A percentile compares a stretch with the other conserved stretches of the same genome.
These are phyloP conservation scores for Drosophila hydei DNA, from an alignment of 1,140 invertebrate genomes.

Conservation along the genomic window DNA sequence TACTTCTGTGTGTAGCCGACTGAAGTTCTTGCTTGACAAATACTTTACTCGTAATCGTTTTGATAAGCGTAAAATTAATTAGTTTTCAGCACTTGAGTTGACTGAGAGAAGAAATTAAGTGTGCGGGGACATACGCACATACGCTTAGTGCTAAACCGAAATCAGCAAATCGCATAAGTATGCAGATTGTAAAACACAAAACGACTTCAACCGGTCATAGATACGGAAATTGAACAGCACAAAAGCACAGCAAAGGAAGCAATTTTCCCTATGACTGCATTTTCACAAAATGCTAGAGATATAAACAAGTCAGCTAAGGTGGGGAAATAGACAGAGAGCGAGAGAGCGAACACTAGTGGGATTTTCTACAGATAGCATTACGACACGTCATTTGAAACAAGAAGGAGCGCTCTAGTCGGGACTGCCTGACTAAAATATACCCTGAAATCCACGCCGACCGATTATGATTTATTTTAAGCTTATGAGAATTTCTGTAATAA, in stretches of 20 bases:
- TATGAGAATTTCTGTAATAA: too few species aligned
- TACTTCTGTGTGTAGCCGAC: too few species aligned
- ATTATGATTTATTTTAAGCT: too few species aligned
- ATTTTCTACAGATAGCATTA: constrained; percentile 7
- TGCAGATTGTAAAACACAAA: constrained; percentile 21
- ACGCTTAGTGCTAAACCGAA: constrained; percentile 37
- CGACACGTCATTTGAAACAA: constrained; percentile 17
- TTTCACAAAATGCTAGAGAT: constrained; percentile 52
- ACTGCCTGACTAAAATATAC: not conserved
- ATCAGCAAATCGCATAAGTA: constrained; percentile 19
- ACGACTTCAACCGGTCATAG: constrained; percentile 24
- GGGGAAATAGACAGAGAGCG: not conserved
- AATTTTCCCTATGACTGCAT: constrained; percentile 67
- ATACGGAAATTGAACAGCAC: constrained; percentile 27
- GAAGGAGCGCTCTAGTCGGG: too few species aligned
- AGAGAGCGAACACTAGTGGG: constrained; percentile 6
- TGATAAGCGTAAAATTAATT: constrained; percentile 52
- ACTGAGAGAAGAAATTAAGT: constrained; percentile 47
- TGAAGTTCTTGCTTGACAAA: too few species aligned
- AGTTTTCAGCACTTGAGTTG: constrained; percentile 56
- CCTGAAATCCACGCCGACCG: too few species aligned
- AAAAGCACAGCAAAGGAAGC: constrained; percentile 48
- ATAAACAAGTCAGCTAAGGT: constrained; percentile 21
- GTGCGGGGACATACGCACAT: constrained; percentile 9
- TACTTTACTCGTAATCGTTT: not conserved